Evolutionary conservation across 1,140 invertebrate species (phyloP).

Genomic region (Pararge aegeria): DNA sequence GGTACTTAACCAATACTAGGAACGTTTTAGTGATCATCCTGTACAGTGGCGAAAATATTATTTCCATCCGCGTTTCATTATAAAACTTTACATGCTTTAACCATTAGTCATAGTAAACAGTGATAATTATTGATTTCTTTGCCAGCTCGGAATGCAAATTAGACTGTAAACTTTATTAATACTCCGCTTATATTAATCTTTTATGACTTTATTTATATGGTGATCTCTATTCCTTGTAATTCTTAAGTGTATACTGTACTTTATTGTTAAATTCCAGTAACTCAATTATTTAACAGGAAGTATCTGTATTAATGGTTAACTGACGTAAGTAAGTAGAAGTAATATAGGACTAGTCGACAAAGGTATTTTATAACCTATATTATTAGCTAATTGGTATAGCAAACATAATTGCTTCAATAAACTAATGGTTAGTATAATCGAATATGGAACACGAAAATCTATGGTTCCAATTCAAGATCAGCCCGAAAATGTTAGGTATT

Average conservation of each 20-base stretch:
- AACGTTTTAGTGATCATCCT: no score
- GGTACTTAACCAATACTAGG: no score
- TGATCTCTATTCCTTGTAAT: slow-evolving; percentile 1
- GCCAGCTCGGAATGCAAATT: not conserved
- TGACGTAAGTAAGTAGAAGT: not conserved
- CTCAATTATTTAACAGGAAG: slow-evolving; percentile 14
- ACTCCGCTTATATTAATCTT: not conserved
- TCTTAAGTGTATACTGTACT: not conserved
- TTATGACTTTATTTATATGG: not conserved
- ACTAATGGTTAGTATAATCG: no score
- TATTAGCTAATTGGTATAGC: no score
- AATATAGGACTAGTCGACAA: not conserved
- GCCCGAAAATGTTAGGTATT: no score
- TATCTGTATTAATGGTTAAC: not conserved
- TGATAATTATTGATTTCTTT: slow-evolving; percentile 8
- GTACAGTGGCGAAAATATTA: no score
- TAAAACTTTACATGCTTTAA: not conserved
- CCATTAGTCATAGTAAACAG: not conserved
- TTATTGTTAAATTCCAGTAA: slow-evolving; percentile 16
- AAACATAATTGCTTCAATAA: no score
- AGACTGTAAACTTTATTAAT: slow-evolving; percentile 8
- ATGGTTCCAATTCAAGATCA: no score
- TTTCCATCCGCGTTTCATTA: no score
- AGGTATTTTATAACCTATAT: no score
- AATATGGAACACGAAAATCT: no score